Base-by-base conservation (phyloP, 2,797 vertebrate genomes). In the Myripristis jacobus region DNA sequence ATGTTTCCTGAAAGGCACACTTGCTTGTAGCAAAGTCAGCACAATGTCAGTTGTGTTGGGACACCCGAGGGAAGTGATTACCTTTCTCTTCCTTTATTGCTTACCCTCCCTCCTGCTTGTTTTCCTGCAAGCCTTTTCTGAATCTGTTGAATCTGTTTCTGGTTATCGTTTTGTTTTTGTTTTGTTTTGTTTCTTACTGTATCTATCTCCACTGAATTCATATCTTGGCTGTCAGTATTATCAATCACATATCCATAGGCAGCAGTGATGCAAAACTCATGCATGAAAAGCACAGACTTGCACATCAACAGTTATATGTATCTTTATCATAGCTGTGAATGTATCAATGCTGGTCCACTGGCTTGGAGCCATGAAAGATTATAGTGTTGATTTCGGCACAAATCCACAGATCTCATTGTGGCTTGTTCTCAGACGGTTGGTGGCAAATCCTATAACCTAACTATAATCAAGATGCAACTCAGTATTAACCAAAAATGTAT, bases 281-380 rank as follows among this genome's bases (percentile, higher is more conserved):
- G 61, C 75, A 77, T 71, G 81, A 81, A 59, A 77, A 80, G 77
- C 80, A 88, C 84, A 87, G 44, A 80, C 27, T 72, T 80, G 81
- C 63, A 81, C 72, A 70, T 74, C 59, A 67, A 51, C 54, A 21
- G 43, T 36, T 71, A 53, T 79, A 80, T 77, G 73, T 70, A 81
- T 84, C 66, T 66, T 80, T 70, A 73, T 84, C 87, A 82, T 84
- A 86, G 77, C 79, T 85, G 77, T 80, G 82, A 85, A 84, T 87
- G 83, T 86, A 75, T 72, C 64, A 80, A 52, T 55, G 65, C 73
- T 69, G 70, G 56, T 61, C n/a, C 3, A 4, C 31, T 65, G 38
- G 51, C 50, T 71, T 38, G 24, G 55, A 57, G 43, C n/a, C 16
- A 41, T n/a, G 9, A 58, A 38, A 34, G 34, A 76, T 76, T 65